A percentile compares a stretch with the other conserved stretches of the same genome.
Evolutionary conservation across 2,888 invertebrate species (phyloP).

Genomic region (Entomobrya multifasciata): DNA sequence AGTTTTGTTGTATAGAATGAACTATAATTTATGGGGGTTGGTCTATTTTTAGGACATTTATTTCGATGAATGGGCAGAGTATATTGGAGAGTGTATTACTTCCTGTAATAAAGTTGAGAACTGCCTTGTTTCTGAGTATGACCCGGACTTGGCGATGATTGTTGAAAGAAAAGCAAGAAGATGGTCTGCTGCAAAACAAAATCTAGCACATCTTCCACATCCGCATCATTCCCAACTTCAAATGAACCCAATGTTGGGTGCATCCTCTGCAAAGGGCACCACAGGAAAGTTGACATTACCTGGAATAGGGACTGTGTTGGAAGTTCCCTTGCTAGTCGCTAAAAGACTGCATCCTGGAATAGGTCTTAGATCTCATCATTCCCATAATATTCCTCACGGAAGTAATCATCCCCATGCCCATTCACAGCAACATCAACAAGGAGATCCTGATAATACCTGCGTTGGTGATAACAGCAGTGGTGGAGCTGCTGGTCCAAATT

Average conservation of each 20-base stretch:
- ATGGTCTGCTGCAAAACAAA: slow-evolving; percentile 86
- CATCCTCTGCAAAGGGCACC: neutral
- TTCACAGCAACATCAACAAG: slow-evolving; percentile 23
- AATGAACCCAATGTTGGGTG: neutral
- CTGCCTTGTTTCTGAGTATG: slow-evolving; percentile 77
- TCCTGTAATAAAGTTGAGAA: slow-evolving; percentile 88
- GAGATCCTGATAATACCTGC: neutral
- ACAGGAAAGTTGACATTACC: slow-evolving; percentile 62
- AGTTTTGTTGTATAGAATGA: neutral
- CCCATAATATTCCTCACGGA: neutral
- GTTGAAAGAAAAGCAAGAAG: slow-evolving; percentile 87
- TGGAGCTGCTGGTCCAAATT: neutral
- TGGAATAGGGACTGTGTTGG: slow-evolving; percentile 62
- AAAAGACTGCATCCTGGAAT: slow-evolving; percentile 71
- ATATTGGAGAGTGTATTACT: slow-evolving; percentile 87
- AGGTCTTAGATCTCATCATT: slow-evolving; percentile 68
- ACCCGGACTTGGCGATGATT: slow-evolving; percentile 88
- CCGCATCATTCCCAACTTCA: slow-evolving; percentile 12
- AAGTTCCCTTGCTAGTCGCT: slow-evolving; percentile 69
- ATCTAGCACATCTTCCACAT: slow-evolving; percentile 53
- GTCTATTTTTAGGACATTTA: slow-evolving; percentile 77
- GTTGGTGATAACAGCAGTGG: neutral
- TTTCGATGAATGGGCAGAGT: slow-evolving; percentile 79
- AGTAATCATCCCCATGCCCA: slow-evolving; percentile 25
- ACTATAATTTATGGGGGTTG: neutral